Evolutionary conservation across 1,140 invertebrate species (phyloP), one percentile per base, ranked within the genome.

Genomic region (Orussus abietinus): DNA sequence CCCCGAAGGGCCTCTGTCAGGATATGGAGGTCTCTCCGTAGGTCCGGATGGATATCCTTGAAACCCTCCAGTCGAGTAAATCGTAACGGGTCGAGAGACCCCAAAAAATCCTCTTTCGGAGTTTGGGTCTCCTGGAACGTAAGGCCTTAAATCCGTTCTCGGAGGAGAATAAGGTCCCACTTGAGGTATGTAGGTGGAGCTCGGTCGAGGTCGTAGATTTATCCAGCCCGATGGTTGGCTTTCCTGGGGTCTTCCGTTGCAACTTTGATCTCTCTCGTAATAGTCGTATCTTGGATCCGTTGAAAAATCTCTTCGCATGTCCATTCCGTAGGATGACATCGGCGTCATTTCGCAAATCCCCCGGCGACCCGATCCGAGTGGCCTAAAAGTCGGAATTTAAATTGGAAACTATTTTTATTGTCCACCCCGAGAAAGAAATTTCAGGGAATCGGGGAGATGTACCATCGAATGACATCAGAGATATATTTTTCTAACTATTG

Each of bases 241-340:
- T 7, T 9, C 25, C 26, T 9, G 6, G 9, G 13, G 35, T 7
- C 5, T 39, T 18, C 10, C 19, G 5, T 30, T 7, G 33, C 65
- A 65, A 19, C 55, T 83, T 32, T 80, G 64, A 61, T 88, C 83
- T 12, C 80, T 69, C 47, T 87, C 83, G 54, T 86, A 89, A 53
- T 85, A 88, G 61, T 89, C 86, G 47, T 82, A 88, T 21, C 84
- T 79, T 10, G 79, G 76, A 63, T 89, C 85, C 10, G 77, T 68
- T 6, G 77, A 68, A 26, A 85, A 80, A 57, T 85, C 82, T 15
- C 75, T 55, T 18, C 74, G 67, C 0, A 73, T 38, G 49, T 87
- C 81, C 58, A 86, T 77, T 25, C 79, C 76, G 47, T 78, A 66
- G 14, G 83, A 74, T 0, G 84, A 81, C 30, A 82, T 74, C 3